Evolutionary conservation across 1,140 invertebrate species (phyloP).

Genomic region (Listronotus oregonensis): DNA sequence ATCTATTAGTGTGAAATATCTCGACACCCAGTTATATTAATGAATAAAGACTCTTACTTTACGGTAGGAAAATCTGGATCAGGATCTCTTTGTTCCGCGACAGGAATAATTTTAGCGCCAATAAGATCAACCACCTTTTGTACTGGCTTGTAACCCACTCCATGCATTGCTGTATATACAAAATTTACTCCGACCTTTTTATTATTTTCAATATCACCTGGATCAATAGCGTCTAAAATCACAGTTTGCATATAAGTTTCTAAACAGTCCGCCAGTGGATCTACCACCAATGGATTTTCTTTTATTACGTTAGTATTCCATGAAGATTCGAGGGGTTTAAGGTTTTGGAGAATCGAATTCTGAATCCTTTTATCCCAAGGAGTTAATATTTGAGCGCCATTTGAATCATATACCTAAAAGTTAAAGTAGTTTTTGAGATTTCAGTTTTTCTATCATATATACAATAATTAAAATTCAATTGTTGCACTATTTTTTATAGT

Average conservation of each 20-base stretch:
- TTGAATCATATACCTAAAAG: slow-evolving; percentile 83
- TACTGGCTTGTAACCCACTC: slow-evolving; percentile 88
- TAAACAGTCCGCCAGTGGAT: slow-evolving; percentile 67
- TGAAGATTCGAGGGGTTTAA: slow-evolving; percentile 70
- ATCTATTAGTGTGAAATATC: too few species aligned
- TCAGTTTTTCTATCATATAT: too few species aligned
- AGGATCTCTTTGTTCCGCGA: slow-evolving; percentile 83
- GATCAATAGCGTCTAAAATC: slow-evolving; percentile 57
- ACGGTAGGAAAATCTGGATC: slow-evolving; percentile 98
- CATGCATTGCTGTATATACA: slow-evolving; percentile 97
- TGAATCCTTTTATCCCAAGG: slow-evolving; percentile 92
- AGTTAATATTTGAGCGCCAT: slow-evolving; percentile 94
- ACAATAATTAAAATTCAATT: too few species aligned
- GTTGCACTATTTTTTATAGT: too few species aligned
- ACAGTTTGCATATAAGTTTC: slow-evolving; percentile 71
- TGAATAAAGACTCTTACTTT: slow-evolving; percentile 55
- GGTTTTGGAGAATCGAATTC: slow-evolving; percentile 75
- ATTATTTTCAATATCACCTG: slow-evolving; percentile 65
- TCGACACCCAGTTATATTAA: too few species aligned
- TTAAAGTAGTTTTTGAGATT: slow-evolving; percentile 15
- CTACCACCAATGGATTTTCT: slow-evolving; percentile 58
- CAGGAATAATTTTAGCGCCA: slow-evolving; percentile 79
- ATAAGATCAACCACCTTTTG: slow-evolving; percentile 74
- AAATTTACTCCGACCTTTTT: slow-evolving; percentile 67
- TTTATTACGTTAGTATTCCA: slow-evolving; percentile 65